A percentile compares a stretch with the other conserved stretches of the same genome.
Conservation (phyloP, 2,113 vertebrate genomes). For the Pollachius pollachius region DNA sequence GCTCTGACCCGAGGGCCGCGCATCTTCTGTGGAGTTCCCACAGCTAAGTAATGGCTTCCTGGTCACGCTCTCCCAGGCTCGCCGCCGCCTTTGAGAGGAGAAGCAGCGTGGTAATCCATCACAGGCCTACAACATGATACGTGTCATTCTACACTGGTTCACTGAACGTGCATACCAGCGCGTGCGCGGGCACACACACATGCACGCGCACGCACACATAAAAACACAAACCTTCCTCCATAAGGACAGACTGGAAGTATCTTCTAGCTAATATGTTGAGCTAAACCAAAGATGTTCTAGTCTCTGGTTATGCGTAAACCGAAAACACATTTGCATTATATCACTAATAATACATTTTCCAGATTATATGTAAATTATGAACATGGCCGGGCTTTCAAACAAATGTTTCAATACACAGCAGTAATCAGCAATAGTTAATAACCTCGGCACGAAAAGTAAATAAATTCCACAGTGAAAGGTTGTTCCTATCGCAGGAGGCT, state of each 20-base stretch:
- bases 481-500: too few species aligned
- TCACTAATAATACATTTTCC: too few species aligned
- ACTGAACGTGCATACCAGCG: neutral
- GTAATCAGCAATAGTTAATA: too few species aligned
- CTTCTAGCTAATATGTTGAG: neutral
- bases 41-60: slow-evolving; percentile 69
- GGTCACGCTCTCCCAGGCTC: slow-evolving; percentile 64
- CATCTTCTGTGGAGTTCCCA: slow-evolving; percentile 39
- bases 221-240: too few species aligned
- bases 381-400: too few species aligned
- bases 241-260: neutral
- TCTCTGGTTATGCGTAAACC: too few species aligned
- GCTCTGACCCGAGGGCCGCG: slow-evolving; percentile 44
- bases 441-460: too few species aligned
- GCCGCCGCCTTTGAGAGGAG: slow-evolving; percentile 33
- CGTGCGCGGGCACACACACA: neutral
- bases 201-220: too few species aligned
- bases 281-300: neutral
- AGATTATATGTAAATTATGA: too few species aligned
- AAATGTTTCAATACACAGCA: too few species aligned
- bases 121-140: slow-evolving; percentile 31
- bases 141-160: slow-evolving; percentile 15
- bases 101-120: slow-evolving; percentile 35
- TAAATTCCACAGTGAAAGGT: too few species aligned
- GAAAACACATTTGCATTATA: too few species aligned